Evolutionary conservation across 1,140 invertebrate species (phyloP).

Genomic region (Caenorhabditis elegans): DNA sequence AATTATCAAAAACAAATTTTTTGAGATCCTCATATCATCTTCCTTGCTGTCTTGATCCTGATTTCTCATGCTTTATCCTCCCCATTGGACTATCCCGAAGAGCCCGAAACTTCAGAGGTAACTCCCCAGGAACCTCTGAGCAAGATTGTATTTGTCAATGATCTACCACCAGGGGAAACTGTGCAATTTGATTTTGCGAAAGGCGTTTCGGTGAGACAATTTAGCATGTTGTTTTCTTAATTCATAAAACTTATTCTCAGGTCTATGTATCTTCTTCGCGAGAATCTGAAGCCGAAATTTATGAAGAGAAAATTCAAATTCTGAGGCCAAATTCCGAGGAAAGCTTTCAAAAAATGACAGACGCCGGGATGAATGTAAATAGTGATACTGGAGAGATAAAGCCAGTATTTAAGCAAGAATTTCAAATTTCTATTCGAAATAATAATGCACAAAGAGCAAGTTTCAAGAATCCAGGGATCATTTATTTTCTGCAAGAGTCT

Average conservation of each 20-base stretch:
- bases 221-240: not conserved
- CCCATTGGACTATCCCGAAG: not conserved
- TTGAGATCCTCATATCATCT: not conserved
- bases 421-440: not conserved
- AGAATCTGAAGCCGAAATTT: not conserved
- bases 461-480: not conserved
- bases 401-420: not conserved
- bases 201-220: not conserved
- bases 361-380: not conserved
- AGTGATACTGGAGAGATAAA: not conserved
- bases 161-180: not conserved
- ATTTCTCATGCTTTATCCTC: not conserved
- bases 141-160: not conserved
- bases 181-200: not conserved
- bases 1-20: too few species aligned
- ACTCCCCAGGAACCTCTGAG: not conserved
- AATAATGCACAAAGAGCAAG: not conserved
- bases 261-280: slow-evolving; percentile 6
- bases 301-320: slow-evolving; percentile 26
- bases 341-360: not conserved
- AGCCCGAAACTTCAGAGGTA: not conserved
- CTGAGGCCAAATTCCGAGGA: not conserved
- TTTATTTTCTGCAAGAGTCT: not conserved
- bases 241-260: not conserved
- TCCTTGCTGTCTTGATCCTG: not conserved